Conservation (phyloP, 2,888 invertebrate species). For the Stenurella melanura region DNA sequence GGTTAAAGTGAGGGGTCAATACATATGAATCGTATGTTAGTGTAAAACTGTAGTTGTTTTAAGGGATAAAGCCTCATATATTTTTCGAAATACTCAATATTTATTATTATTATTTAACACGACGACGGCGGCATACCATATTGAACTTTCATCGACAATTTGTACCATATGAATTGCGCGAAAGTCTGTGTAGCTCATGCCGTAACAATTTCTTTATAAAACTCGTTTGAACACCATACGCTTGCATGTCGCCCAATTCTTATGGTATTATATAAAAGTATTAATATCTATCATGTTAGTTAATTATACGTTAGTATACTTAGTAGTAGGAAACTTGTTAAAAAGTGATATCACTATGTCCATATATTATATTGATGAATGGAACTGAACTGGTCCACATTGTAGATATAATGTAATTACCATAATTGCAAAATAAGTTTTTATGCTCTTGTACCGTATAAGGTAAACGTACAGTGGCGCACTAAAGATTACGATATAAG, state of each 20-base stretch:
- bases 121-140: not conserved
- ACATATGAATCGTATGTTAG: too few relatives aligned
- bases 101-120: not conserved
- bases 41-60: too few relatives aligned
- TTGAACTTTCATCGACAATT: not conserved
- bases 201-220: not conserved
- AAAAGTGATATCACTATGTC: slow-evolving; percentile 3
- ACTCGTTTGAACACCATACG: not conserved
- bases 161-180: not conserved
- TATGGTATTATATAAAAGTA: not conserved
- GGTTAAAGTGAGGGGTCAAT: too few relatives aligned
- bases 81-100: not conserved
- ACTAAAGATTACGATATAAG: not conserved
- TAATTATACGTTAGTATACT: not conserved
- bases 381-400: slow-evolving; percentile 7
- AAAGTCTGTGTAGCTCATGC: not conserved
- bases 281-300: not conserved
- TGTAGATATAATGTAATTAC: not conserved
- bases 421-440: slow-evolving; percentile 7
- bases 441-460: not conserved
- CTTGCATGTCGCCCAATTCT: not conserved
- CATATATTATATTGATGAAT: slow-evolving; percentile 3
- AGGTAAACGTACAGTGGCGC: not conserved
- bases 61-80: not conserved
- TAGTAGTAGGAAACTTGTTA: not conserved